Conservation (phyloP, 2,113 vertebrate genomes). For the Chaetops frenatus region DNA sequence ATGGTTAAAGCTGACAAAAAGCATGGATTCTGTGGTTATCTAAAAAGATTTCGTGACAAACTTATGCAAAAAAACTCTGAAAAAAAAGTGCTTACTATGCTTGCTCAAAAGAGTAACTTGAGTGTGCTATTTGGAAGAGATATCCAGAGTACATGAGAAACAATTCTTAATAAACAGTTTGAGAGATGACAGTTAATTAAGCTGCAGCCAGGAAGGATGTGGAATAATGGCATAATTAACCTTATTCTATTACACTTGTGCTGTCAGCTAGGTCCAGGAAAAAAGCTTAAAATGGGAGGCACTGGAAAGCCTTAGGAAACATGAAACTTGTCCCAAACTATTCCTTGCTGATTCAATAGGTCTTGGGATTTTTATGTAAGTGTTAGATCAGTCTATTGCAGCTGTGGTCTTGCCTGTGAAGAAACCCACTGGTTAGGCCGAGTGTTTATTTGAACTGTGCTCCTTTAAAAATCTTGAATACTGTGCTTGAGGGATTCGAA, state of each 20-base stretch:
- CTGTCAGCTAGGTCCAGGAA: constrained; percentile 13
- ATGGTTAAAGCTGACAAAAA: background rate
- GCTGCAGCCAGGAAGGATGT: constrained; percentile 45
- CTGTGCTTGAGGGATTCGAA: background rate
- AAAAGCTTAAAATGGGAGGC: background rate
- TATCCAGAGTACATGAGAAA: background rate
- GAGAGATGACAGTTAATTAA: constrained; percentile 26
- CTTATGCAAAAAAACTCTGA: background rate
- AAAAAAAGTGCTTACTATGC: background rate
- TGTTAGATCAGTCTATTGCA: background rate
- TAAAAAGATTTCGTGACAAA: background rate
- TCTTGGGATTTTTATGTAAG: background rate
- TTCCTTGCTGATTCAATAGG: background rate
- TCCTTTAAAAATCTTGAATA: background rate
- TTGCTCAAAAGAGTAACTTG: background rate
- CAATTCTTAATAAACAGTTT: background rate
- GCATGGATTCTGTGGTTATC: background rate
- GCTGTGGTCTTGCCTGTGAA: background rate
- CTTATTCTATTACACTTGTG: background rate
- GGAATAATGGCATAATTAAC: constrained; percentile 33
- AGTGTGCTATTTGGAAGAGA: background rate
- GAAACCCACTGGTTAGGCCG: background rate
- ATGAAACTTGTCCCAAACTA: background rate
- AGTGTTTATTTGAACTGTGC: background rate
- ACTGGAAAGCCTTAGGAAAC: background rate